These are phyloP conservation scores for Sminthopsis crassicaudata DNA, from an alignment of 2,113 vertebrate species.

Conservation along the genomic window DNA sequence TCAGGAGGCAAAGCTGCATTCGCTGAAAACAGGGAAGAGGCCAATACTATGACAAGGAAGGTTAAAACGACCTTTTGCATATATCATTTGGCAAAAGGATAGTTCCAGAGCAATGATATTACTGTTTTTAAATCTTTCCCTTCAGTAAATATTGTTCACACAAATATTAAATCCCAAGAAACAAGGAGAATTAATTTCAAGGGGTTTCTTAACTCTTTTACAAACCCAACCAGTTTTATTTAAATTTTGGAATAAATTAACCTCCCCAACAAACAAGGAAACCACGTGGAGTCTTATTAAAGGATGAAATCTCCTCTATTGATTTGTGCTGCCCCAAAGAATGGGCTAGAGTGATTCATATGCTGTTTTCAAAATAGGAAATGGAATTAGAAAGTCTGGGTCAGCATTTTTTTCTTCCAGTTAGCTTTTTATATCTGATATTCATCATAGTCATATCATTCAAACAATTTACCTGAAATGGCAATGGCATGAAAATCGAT, in stretches of 20 bases:
- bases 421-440: conserved; percentile 89
- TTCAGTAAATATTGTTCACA: conserved; percentile 32
- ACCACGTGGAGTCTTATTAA: conserved; percentile 82
- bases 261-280: conserved; percentile 63
- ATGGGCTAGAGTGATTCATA: conserved; percentile 80
- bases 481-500: conserved; percentile 91
- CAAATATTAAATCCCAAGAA: neutral
- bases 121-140: conserved; percentile 36
- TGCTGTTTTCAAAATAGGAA: conserved; percentile 78
- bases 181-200: conserved; percentile 23
- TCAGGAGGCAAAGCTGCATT: conserved; percentile 68
- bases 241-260: conserved; percentile 60
- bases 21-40: conserved; percentile 62
- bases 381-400: conserved; percentile 81
- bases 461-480: conserved; percentile 93
- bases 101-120: neutral
- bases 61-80: conserved; percentile 73
- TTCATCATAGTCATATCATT: conserved; percentile 90
- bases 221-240: conserved; percentile 38
- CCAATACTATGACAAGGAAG: conserved; percentile 70
- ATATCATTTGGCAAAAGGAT: conserved; percentile 47
- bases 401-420: conserved; percentile 88
- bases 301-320: conserved; percentile 84
- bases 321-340: conserved; percentile 86
- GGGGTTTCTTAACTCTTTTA: conserved; percentile 20